Evolutionary conservation across 2,888 invertebrate genomes (phyloP).

Genomic region (Meghimatium bilineatum): DNA sequence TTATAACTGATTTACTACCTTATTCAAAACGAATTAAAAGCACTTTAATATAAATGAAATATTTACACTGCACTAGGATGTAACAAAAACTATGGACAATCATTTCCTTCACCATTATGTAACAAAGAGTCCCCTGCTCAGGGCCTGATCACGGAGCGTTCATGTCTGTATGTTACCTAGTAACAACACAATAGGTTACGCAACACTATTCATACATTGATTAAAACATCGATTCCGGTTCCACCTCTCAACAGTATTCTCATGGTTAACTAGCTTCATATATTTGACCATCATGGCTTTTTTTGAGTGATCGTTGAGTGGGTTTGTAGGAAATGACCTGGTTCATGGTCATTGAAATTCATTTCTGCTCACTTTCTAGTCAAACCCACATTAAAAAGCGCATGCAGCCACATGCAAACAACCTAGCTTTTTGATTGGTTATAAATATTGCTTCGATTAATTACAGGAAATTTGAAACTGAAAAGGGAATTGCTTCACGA

Average conservation of each 20-base stretch:
- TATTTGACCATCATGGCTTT: neutral
- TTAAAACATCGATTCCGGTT: neutral
- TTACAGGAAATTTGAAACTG: slow-evolving; percentile 5
- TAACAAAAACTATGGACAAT: no score
- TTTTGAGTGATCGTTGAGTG: neutral
- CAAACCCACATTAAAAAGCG: neutral
- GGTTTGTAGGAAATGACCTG: neutral
- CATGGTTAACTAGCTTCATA: neutral
- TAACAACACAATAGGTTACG: no score
- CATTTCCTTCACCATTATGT: no score
- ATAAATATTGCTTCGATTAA: neutral
- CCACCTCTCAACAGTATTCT: neutral
- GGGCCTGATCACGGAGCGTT: no score
- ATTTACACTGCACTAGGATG: no score
- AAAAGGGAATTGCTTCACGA: neutral
- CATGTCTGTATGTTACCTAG: no score
- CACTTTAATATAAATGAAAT: no score
- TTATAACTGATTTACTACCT: no score
- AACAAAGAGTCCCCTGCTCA: no score
- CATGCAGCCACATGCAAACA: neutral
- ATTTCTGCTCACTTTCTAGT: neutral
- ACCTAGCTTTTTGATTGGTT: neutral
- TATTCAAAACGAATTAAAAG: no score
- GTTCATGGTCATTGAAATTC: neutral
- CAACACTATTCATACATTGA: no score